A percentile compares a stretch with the other conserved stretches of the same genome.
phyloP scores from a whole-genome alignment of 2,888 invertebrate genomes.

The Koerneria pararmatus region DNA sequence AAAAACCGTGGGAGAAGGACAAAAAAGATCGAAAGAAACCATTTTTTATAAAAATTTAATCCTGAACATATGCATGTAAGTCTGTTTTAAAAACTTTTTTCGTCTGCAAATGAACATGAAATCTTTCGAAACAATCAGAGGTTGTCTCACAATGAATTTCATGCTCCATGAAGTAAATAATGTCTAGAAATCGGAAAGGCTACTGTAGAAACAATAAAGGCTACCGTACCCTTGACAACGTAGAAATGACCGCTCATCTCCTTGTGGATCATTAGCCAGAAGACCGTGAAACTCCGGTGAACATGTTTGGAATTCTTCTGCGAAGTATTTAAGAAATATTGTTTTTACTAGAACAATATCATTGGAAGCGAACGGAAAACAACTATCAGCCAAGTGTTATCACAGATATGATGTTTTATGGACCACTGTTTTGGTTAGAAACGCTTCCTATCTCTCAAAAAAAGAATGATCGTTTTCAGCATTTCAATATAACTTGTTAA shows the following conservation, averaged over 20 bases:
- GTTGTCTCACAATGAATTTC: neutral
- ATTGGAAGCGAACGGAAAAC: too few relatives aligned
- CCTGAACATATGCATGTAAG: conserved; percentile 17
- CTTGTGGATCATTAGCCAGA: conserved; percentile 51
- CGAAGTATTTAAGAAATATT: too few relatives aligned
- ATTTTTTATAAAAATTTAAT: conserved; percentile 32
- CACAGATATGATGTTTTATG: too few relatives aligned
- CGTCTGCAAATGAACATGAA: conserved; percentile 20
- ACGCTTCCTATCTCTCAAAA: too few relatives aligned
- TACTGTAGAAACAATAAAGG: neutral
- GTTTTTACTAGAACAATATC: too few relatives aligned
- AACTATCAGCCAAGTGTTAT: too few relatives aligned
- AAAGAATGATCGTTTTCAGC: too few relatives aligned
- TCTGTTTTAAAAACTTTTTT: neutral
- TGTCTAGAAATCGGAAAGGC: neutral
- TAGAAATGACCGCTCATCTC: conserved; percentile 50
- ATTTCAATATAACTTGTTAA: too few relatives aligned
- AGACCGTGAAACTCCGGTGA: conserved; percentile 42
- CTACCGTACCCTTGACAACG: conserved; percentile 46
- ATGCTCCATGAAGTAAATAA: conserved; percentile 16
- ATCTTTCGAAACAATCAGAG: conserved; percentile 9
- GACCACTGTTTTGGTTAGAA: too few relatives aligned
- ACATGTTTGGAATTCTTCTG: conserved; percentile 12
- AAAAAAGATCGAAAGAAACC: too few relatives aligned
- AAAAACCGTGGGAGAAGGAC: too few relatives aligned